These are phyloP conservation scores for Pagrus major DNA, from an alignment of 2,113 vertebrate species.

Conservation along the genomic window DNA sequence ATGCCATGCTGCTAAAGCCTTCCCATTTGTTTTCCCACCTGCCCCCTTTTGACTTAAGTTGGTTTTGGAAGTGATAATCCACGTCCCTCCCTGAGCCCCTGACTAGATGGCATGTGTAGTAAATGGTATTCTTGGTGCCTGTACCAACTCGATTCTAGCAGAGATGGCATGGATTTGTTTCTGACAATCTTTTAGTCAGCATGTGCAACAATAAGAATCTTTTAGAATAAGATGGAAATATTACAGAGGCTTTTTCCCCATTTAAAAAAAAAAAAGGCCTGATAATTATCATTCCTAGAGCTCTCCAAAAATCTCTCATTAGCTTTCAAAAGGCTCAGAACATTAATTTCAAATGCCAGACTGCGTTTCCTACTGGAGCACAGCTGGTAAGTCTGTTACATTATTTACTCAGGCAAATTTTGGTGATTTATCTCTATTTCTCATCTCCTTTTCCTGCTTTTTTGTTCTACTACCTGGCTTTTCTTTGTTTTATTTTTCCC, in stretches of 20 bases:
- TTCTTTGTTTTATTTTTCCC: not conserved
- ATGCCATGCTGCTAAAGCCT: constrained; percentile 47
- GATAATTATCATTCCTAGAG: constrained; percentile 22
- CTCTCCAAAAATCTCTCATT: constrained; percentile 6
- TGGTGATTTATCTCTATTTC: constrained; percentile 6
- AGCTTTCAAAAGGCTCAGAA: constrained; percentile 19
- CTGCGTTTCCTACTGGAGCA: constrained; percentile 7
- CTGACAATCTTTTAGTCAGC: constrained; percentile 22
- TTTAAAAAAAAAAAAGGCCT: not conserved
- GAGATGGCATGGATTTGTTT: constrained; percentile 28
- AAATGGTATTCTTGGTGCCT: constrained; percentile 18
- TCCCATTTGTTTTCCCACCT: constrained; percentile 6
- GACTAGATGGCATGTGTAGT: constrained; percentile 2
- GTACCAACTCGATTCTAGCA: constrained; percentile 1
- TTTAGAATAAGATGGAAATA: constrained; percentile 13
- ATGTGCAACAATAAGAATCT: constrained; percentile 12
- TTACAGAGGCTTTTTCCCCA: not conserved
- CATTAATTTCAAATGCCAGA: not conserved
- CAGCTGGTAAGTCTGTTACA: constrained; percentile 62
- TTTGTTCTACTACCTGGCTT: constrained; percentile 11
- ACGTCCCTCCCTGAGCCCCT: not conserved
- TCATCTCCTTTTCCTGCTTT: not conserved
- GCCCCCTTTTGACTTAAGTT: not conserved
- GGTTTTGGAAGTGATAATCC: constrained; percentile 23
- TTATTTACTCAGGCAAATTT: constrained; percentile 44